Evolutionary conservation across 2,888 invertebrate genomes (phyloP).

Genomic region (Dolichomitus sp.): DNA sequence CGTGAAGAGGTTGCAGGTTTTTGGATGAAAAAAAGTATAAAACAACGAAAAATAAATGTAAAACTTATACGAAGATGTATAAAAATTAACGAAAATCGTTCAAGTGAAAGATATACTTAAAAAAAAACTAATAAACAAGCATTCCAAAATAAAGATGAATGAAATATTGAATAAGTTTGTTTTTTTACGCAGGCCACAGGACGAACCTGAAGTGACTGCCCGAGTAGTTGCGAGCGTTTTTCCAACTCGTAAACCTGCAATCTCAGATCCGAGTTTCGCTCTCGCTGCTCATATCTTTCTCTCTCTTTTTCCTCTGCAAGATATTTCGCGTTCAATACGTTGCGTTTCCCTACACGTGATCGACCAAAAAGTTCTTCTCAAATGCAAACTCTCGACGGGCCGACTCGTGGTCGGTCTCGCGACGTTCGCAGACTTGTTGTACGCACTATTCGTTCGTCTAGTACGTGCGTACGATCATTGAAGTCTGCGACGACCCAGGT

Average conservation of each 20-base stretch:
- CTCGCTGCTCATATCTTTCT: slow-evolving; percentile 86
- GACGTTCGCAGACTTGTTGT: slow-evolving; percentile 46
- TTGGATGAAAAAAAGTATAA: slow-evolving; percentile 45
- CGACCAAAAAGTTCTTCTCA: slow-evolving; percentile 79
- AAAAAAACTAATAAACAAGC: slow-evolving; percentile 70
- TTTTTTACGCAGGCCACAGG: slow-evolving; percentile 83
- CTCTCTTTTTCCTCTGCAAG: slow-evolving; percentile 86
- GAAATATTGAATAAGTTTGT: slow-evolving; percentile 52
- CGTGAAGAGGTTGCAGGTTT: slow-evolving; percentile 67
- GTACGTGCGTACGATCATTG: slow-evolving; percentile 75
- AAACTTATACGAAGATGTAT: slow-evolving; percentile 35
- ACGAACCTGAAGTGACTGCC: slow-evolving; percentile 86
- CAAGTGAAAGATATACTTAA: slow-evolving; percentile 40
- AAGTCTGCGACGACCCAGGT: slow-evolving; percentile 79
- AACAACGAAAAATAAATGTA: slow-evolving; percentile 23
- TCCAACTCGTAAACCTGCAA: slow-evolving; percentile 86
- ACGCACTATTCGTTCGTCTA: slow-evolving; percentile 49
- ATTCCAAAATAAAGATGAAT: slow-evolving; percentile 79
- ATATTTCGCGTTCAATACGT: slow-evolving; percentile 85
- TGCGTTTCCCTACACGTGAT: slow-evolving; percentile 77
- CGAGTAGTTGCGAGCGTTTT: slow-evolving; percentile 86
- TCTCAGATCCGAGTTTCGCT: slow-evolving; percentile 86
- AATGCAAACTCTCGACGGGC: slow-evolving; percentile 53
- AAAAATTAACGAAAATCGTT: slow-evolving; percentile 26
- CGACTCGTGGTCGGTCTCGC: slow-evolving; percentile 54